Base-by-base conservation (phyloP, 2,113 vertebrate species). In the Capreolus pygargus region DNA sequence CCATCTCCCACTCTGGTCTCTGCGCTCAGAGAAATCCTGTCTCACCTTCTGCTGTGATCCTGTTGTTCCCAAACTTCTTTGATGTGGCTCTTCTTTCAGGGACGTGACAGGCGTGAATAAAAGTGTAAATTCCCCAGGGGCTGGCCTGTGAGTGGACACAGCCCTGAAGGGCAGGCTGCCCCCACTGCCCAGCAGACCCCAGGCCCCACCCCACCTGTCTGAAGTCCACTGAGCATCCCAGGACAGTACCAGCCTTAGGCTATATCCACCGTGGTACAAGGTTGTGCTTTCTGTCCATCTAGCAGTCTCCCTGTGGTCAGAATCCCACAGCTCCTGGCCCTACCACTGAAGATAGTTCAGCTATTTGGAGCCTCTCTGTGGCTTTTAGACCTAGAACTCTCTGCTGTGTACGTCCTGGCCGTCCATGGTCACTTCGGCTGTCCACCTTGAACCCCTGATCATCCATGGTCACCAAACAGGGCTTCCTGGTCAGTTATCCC, bases 181-280 rank as follows among this genome's bases (percentile, higher is more conserved):
- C 25, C 19, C 1, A 1, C 14, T 23, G 36, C 25, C 60, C 13
- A 13, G 1, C 30, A 15, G 50, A n/a, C 6, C 11, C 33, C 7
- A 6, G 47, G 19, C 19, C 67, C 67, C n/a, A 52, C 21, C 79
- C 3, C 21, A 0, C 33, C 81, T 21, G 30, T 12, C 33, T 36
- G 50, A 1, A 3, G 0, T 8, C 6, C 33, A 4, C 30, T 4
- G 19, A 25, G 81, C 6, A 0, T 19, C 70, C 70, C 2, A 61
- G 43, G 23, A 11, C 11, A 0, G 2, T 14, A 11, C 16, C 4
- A 3, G 43, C 25, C 23, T 5, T 14, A 36, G 45, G 15, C 23
- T 50, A 36, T 13, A 21, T 79, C 43, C 15, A 23, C 74, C 8
- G 28, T 4, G 19, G 39, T 6, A 0, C 14, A 11, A n/a, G 21